Evolutionary conservation across 2,797 vertebrate species (phyloP), one percentile per base, ranked within the genome.

Genomic region (Anomalospiza imberbis): DNA sequence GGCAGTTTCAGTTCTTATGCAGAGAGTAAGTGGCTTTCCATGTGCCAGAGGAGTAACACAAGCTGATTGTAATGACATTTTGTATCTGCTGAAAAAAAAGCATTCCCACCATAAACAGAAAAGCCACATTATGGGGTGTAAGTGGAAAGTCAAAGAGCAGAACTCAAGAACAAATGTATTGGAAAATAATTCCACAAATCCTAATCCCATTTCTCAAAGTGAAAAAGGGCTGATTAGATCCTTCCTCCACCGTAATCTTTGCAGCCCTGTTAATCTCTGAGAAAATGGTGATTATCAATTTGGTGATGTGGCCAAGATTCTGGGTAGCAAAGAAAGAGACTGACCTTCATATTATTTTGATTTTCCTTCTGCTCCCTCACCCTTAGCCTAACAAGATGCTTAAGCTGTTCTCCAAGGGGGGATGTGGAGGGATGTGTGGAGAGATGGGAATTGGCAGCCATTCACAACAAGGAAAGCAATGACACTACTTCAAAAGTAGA

Each of bases 141-240:
- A 84, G 25, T 1, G 0, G 62, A 73, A 83, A 91, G 65, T 17
- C 54, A 61, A 34, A 81, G 17, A 88, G 36, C 76, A 90, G 72
- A 74, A 44, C 29, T 84, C 53, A 42, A 60, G 17, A 76, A 32
- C 0, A 0, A 29, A 16, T 15, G 2, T 34, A 51, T 1, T 80
- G 42, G 40, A 48, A 86, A 84, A 79, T 53, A 73, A 44, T 0
- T 8, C 24, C 74, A 55, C 2, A 2, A 86, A 86, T 10, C 13
- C 50, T 68, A 75, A 84, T 67, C 3, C 21, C 11, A 21, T 55
- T 74, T 94, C 34, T 74, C 16, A 25, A 67, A 57, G 21, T 17
- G 32, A 60, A 67, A 74, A 75, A 74, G 28, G 10, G 16, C 22
- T 76, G 51, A 44, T 79, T 22, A 44, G 40, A 24, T 18, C 13